Conservation (phyloP, 2,888 invertebrate genomes). For the Drosophila histrio region DNA sequence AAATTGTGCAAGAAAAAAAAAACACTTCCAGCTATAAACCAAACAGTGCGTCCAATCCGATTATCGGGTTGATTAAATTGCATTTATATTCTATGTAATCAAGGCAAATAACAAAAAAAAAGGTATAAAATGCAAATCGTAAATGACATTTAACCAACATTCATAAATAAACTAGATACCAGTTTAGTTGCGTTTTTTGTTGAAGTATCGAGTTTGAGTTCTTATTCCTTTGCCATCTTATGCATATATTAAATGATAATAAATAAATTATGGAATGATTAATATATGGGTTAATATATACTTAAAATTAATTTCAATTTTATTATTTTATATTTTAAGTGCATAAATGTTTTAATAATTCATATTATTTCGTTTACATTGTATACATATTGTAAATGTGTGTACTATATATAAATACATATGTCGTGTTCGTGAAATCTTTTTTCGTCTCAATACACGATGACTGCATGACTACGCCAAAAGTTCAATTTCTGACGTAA, state of each 20-base stretch:
- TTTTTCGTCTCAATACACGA: constrained; percentile 30
- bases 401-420: constrained; percentile 12
- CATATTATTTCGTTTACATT: not conserved
- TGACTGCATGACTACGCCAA: constrained; percentile 29
- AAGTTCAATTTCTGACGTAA: constrained; percentile 21
- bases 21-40: constrained; percentile 29
- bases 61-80: constrained; percentile 68
- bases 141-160: constrained; percentile 29
- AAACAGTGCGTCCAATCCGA: constrained; percentile 54
- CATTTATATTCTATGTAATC: constrained; percentile 54
- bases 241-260: not conserved
- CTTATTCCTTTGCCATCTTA: not conserved
- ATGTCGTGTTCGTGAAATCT: constrained; percentile 38
- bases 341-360: not conserved
- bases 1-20: constrained; percentile 24
- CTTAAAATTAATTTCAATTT: not conserved
- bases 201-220: not conserved
- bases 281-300: not conserved
- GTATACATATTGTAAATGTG: not conserved
- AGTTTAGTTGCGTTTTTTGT: not conserved
- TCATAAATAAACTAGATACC: constrained; percentile 10
- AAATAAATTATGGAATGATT: not conserved
- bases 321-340: not conserved
- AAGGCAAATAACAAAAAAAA: constrained; percentile 29
- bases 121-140: constrained; percentile 21